Conservation (phyloP, 2,113 vertebrate genomes). For the Oriolus oriolus region DNA sequence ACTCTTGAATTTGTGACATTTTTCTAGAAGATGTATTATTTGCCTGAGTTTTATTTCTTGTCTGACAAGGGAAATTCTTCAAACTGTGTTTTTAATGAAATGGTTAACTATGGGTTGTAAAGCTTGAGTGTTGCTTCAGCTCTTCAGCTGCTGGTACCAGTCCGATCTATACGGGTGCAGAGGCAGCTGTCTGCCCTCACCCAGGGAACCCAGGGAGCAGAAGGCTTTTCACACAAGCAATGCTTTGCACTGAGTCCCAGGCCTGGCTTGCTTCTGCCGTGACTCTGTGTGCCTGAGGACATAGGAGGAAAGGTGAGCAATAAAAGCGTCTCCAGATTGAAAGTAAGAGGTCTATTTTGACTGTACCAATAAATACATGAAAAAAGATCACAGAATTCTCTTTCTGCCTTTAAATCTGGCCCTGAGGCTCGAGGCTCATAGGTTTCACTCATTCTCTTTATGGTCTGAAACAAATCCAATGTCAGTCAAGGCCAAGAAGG, state of each 20-base stretch:
- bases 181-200: neutral
- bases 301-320: neutral
- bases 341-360: neutral
- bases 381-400: constrained; percentile 53
- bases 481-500: constrained; percentile 18
- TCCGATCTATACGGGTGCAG: accelerated
- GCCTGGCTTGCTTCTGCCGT: neutral
- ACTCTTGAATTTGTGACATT: neutral
- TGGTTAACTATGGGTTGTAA: neutral
- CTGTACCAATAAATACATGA: neutral
- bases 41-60: neutral
- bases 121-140: neutral
- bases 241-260: neutral
- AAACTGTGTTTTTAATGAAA: neutral
- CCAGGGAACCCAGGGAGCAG: neutral
- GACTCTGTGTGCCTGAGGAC: neutral
- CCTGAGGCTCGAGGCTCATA: neutral
- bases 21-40: neutral
- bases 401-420: constrained; percentile 53
- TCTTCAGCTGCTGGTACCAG: neutral
- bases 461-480: constrained; percentile 9
- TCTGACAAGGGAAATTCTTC: neutral
- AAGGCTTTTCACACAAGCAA: accelerated
- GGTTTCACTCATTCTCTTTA: constrained; percentile 11
- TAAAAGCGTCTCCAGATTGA: neutral